These are phyloP conservation scores for Peromyscus maniculatus DNA, from an alignment of 2,113 vertebrate genomes.

Conservation along the genomic window DNA sequence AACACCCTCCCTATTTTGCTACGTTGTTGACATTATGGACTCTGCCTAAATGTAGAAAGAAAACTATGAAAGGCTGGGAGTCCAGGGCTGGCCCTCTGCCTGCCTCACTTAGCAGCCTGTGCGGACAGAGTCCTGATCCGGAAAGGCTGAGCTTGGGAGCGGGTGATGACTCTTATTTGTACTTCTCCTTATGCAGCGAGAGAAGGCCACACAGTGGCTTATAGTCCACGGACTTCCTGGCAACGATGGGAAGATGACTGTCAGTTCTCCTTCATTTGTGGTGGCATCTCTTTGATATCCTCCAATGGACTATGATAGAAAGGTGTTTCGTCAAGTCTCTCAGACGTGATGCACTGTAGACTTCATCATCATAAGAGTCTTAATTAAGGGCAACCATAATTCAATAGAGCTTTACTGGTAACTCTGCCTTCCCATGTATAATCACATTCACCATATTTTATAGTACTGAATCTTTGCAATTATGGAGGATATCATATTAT, in stretches of 20 bases:
- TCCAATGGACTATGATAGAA: neutral
- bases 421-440: neutral
- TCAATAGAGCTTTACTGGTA: constrained; percentile 19
- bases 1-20: neutral
- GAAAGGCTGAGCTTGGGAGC: neutral
- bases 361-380: constrained; percentile 34
- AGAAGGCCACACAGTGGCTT: neutral
- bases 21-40: neutral
- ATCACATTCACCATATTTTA: neutral
- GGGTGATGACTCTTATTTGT: neutral
- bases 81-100: neutral
- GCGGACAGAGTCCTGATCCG: no score
- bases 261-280: constrained; percentile 9
- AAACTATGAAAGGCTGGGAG: neutral
- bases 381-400: constrained; percentile 35
- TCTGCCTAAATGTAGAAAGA: neutral
- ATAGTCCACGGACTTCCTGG: neutral
- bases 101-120: neutral
- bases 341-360: neutral
- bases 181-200: neutral
- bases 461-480: neutral
- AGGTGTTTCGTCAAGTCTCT: neutral
- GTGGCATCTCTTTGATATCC: neutral
- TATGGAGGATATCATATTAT: neutral
- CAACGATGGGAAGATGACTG: neutral